Percentiles rank a stretch among this genome's conserved stretches.
Conservation (phyloP, 2,888 invertebrate genomes). For the Drosophila tripunctata region DNA sequence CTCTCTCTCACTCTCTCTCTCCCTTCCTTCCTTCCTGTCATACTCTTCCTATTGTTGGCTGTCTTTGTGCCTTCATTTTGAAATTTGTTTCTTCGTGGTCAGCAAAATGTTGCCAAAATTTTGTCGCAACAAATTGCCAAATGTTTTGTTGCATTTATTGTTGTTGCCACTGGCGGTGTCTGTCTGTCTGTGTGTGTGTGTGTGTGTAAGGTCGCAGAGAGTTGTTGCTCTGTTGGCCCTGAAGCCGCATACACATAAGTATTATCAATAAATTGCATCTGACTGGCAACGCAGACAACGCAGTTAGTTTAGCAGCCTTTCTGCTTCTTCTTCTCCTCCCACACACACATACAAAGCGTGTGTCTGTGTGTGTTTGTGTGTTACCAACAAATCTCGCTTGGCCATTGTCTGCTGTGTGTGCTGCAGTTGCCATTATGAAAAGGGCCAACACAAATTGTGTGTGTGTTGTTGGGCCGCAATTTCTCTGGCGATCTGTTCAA, state of each 20-base stretch:
- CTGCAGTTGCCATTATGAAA: conserved; percentile 50
- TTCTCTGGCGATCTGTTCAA: conserved; percentile 18
- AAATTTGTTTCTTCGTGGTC: conserved; percentile 20
- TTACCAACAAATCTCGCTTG: background rate
- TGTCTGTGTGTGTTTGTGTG: background rate
- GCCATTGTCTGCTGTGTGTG: conserved; percentile 17
- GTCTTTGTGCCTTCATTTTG: background rate
- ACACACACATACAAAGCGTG: background rate
- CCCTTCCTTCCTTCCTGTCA: background rate
- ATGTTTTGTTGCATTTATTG: conserved; percentile 39
- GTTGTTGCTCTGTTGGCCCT: conserved; percentile 37
- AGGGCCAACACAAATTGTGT: conserved; percentile 41
- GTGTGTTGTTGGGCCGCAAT: conserved; percentile 9
- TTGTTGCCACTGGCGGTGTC: conserved; percentile 17
- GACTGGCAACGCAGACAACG: conserved; percentile 68
- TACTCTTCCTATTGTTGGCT: background rate
- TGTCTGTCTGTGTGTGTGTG: conserved; percentile 34
- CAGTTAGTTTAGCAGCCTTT: conserved; percentile 13
- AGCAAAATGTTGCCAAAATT: conserved; percentile 66
- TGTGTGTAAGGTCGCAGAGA: conserved; percentile 53
- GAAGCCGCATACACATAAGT: conserved; percentile 55
- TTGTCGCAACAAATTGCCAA: conserved; percentile 72
- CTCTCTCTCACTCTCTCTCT: background rate
- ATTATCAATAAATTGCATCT: conserved; percentile 81
- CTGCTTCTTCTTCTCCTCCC: background rate